Conservation (phyloP, 2,797 vertebrate genomes). For the Pangasius mekongensis region DNA sequence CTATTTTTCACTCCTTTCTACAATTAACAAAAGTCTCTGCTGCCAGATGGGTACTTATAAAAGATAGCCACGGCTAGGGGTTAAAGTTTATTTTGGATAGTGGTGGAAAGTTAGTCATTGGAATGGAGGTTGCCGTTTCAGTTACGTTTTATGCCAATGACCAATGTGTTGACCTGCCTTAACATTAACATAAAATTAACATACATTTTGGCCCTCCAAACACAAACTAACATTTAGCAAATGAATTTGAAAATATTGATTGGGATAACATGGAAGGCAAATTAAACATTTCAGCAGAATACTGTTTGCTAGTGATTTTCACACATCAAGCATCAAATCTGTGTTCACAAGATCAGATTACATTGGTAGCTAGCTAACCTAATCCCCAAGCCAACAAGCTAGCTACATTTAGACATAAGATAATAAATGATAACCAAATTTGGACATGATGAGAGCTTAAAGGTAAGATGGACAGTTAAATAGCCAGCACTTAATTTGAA, state of each 20-base stretch:
- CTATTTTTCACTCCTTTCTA: not conserved
- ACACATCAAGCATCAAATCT: not conserved
- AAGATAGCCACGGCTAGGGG: not conserved
- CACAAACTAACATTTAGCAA: not conserved
- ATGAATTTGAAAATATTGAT: not conserved
- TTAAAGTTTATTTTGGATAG: not conserved
- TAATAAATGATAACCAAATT: not conserved
- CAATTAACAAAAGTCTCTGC: conserved; percentile 19
- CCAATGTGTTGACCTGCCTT: not conserved
- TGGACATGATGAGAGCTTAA: not conserved
- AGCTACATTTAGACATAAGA: not conserved
- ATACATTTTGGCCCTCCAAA: not conserved
- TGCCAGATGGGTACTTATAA: not conserved
- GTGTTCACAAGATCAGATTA: not conserved
- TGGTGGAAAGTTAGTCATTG: not conserved
- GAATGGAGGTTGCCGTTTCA: not conserved
- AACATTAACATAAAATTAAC: not conserved
- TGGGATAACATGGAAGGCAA: not conserved
- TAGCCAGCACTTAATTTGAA: not conserved
- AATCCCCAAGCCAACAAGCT: not conserved
- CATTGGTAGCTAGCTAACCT: not conserved
- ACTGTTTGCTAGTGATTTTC: conserved; percentile 1
- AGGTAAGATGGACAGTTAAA: not conserved
- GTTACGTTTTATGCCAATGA: not conserved
- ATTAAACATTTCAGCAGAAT: not conserved